phyloP scores from a whole-genome alignment of 2,113 vertebrate genomes.

The Pampusana beccarii region DNA sequence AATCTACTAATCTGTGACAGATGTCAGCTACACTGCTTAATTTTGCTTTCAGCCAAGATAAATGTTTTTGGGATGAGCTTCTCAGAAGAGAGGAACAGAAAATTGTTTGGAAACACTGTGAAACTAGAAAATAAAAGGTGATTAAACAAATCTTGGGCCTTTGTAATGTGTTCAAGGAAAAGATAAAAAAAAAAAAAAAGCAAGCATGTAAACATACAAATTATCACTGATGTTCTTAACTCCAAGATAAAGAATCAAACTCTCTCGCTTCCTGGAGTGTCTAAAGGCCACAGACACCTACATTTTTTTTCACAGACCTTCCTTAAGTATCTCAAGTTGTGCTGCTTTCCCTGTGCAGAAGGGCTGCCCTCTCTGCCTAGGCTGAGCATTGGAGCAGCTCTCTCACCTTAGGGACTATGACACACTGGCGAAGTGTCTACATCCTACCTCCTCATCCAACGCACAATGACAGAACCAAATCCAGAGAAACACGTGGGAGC shows the following conservation, averaged over 20 bases:
- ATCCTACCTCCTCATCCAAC: background rate
- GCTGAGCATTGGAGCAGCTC: background rate
- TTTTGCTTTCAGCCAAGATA: constrained; percentile 44
- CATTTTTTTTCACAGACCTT: background rate
- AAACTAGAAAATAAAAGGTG: constrained; percentile 35
- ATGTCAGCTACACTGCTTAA: constrained; percentile 21
- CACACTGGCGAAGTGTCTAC: background rate
- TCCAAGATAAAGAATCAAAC: constrained; percentile 16
- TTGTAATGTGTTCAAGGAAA: constrained; percentile 27
- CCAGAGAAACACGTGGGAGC: background rate
- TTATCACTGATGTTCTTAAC: background rate
- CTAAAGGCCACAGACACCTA: background rate
- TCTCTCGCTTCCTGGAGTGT: background rate
- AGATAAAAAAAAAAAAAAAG: background rate
- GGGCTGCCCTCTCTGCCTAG: background rate
- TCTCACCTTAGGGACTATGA: accelerated
- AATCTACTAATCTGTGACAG: constrained; percentile 22
- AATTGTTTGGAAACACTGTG: constrained; percentile 52
- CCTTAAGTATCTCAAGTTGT: background rate
- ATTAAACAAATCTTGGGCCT: background rate
- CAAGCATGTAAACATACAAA: background rate
- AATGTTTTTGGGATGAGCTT: constrained; percentile 50
- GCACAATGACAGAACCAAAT: background rate
- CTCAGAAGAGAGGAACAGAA: background rate
- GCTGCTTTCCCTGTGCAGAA: background rate